Evolutionary conservation across 1,140 invertebrate species (phyloP).

Genomic region (Drosophila funebris): DNA sequence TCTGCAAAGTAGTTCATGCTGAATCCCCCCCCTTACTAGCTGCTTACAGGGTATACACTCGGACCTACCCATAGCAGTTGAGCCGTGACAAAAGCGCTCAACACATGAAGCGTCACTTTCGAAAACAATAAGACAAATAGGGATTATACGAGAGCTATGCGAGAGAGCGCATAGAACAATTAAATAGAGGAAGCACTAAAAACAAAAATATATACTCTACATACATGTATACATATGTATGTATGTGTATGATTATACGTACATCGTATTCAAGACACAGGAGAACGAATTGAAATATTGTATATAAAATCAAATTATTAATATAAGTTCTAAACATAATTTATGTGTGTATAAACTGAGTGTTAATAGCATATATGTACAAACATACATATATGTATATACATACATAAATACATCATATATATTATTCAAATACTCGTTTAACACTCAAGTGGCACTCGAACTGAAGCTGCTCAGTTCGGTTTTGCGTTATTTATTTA

Average conservation of each 20-base stretch:
- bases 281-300: neutral
- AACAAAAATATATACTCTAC: slow-evolving; percentile 6
- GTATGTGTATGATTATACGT: neutral
- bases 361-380: neutral
- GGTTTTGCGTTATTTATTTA: slow-evolving; percentile 17
- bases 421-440: slow-evolving; percentile 19
- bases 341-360: neutral
- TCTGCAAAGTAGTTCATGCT: no score
- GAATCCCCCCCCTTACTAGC: neutral
- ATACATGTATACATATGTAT: neutral
- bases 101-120: slow-evolving; percentile 54
- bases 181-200: slow-evolving; percentile 42
- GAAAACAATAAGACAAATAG: slow-evolving; percentile 38
- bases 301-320: slow-evolving; percentile 6
- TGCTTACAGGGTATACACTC: neutral
- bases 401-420: neutral
- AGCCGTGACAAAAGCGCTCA: slow-evolving; percentile 35
- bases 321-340: slow-evolving; percentile 12
- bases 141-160: slow-evolving; percentile 22
- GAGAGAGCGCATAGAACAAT: slow-evolving; percentile 19
- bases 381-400: neutral
- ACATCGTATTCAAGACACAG: neutral
- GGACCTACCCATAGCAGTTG: slow-evolving; percentile 25
- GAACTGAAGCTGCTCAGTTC: slow-evolving; percentile 17
- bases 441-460: slow-evolving; percentile 26